These are phyloP conservation scores for Scophthalmus maximus DNA, from an alignment of 2,113 vertebrate species.

Conservation along the genomic window DNA sequence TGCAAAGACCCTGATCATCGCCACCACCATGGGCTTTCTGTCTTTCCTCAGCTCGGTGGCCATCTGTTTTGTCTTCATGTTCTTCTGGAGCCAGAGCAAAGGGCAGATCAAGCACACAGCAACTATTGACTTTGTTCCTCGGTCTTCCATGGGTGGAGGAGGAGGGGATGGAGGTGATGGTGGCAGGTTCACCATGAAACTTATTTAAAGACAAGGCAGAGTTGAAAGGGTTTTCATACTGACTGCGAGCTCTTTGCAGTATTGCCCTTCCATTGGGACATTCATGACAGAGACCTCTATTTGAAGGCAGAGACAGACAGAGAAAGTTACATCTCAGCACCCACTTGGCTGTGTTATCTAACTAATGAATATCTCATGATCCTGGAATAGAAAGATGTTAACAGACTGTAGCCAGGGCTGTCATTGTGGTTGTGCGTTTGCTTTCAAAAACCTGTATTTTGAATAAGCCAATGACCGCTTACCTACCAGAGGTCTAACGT, in stretches of 20 bases:
- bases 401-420: slow-evolving; percentile 27
- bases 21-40: slow-evolving; percentile 89
- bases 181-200: slow-evolving; percentile 85
- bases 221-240: neutral
- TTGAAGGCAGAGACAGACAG: too few relatives aligned
- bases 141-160: slow-evolving; percentile 77
- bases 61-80: slow-evolving; percentile 91
- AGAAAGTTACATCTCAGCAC: slow-evolving; percentile 40
- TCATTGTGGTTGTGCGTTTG: neutral
- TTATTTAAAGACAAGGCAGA: slow-evolving; percentile 75
- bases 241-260: slow-evolving; percentile 26
- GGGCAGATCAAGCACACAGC: slow-evolving; percentile 89
- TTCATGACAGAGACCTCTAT: neutral
- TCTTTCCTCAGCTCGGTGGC: slow-evolving; percentile 90
- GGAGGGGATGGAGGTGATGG: slow-evolving; percentile 80
- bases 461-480: too few relatives aligned
- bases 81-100: slow-evolving; percentile 91
- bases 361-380: slow-evolving; percentile 51
- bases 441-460: neutral
- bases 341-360: slow-evolving; percentile 28
- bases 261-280: neutral
- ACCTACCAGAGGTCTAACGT: too few relatives aligned
- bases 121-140: slow-evolving; percentile 87
- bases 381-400: slow-evolving; percentile 17
- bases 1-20: slow-evolving; percentile 86